These are phyloP conservation scores for Andricus grossulariae DNA, from an alignment of 1,140 invertebrate species.

Conservation along the genomic window DNA sequence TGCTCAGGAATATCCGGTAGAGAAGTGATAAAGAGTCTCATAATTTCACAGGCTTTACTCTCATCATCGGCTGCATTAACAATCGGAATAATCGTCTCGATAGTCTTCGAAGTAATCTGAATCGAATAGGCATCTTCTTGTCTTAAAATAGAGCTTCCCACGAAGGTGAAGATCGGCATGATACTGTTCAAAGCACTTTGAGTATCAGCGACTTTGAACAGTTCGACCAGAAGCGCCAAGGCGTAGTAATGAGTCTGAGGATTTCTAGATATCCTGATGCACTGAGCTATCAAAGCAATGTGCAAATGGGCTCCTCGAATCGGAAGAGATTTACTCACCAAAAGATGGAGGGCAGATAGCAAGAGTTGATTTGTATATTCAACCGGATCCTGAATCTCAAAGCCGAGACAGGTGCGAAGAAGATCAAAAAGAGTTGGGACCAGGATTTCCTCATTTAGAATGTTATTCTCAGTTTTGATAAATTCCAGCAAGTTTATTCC, in stretches of 20 bases:
- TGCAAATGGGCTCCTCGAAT: slow-evolving; percentile 80
- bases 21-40: slow-evolving; percentile 93
- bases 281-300: slow-evolving; percentile 90
- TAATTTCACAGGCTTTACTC: slow-evolving; percentile 77
- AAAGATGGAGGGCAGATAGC: slow-evolving; percentile 85
- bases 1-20: slow-evolving; percentile 93
- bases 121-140: slow-evolving; percentile 96
- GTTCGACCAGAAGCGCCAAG: slow-evolving; percentile 82
- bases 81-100: slow-evolving; percentile 93
- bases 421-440: slow-evolving; percentile 87
- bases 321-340: slow-evolving; percentile 68
- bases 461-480: slow-evolving; percentile 89
- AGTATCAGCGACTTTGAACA: slow-evolving; percentile 79
- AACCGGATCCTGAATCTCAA: slow-evolving; percentile 88
- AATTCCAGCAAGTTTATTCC: slow-evolving; percentile 89
- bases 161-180: slow-evolving; percentile 97
- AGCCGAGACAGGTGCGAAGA: slow-evolving; percentile 85
- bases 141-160: slow-evolving; percentile 91
- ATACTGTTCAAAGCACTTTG: slow-evolving; percentile 92
- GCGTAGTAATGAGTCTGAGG: slow-evolving; percentile 96
- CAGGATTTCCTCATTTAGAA: slow-evolving; percentile 79
- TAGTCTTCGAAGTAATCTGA: slow-evolving; percentile 92
- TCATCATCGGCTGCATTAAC: slow-evolving; percentile 79
- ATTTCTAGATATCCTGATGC: slow-evolving; percentile 91
- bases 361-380: slow-evolving; percentile 94